Evolutionary conservation across 2,797 vertebrate genomes (phyloP).

Genomic region (Gambelia wislizenii): DNA sequence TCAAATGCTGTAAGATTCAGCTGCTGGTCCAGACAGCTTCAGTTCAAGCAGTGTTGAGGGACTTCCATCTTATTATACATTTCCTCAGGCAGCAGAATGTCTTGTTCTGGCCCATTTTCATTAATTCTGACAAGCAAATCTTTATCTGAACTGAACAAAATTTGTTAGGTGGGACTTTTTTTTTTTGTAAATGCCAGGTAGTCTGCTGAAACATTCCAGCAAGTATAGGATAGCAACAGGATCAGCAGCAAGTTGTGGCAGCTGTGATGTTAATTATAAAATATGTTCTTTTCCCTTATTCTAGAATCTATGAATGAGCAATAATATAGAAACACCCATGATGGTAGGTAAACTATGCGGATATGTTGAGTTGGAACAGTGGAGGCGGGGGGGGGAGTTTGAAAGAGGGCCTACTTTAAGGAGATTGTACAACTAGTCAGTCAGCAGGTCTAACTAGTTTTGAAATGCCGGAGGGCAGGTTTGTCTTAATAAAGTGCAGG

Average conservation of each 20-base stretch:
- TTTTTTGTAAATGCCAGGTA: conserved; percentile 7
- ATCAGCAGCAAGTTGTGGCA: conserved; percentile 20
- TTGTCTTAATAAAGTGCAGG: conserved; percentile 75
- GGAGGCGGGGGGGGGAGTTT: conserved; percentile 51
- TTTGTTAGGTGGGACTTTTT: conserved; percentile 7
- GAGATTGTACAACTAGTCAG: conserved; percentile 73
- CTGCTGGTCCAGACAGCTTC: background rate
- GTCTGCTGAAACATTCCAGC: background rate
- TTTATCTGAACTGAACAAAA: background rate
- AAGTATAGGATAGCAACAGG: conserved; percentile 23
- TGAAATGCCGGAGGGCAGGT: conserved; percentile 80
- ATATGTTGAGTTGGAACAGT: conserved; percentile 71
- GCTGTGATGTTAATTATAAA: background rate
- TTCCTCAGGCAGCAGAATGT: background rate
- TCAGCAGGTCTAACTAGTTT: conserved; percentile 85
- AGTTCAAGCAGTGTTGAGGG: background rate
- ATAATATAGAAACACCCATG: conserved; percentile 60
- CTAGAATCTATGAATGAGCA: conserved; percentile 35
- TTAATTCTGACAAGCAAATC: background rate
- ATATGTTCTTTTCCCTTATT: background rate
- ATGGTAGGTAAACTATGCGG: conserved; percentile 72
- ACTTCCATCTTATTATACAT: background rate
- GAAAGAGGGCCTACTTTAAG: conserved; percentile 74
- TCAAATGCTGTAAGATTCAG: no score
- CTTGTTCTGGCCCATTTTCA: background rate